Base-by-base conservation (phyloP, 2,888 invertebrate genomes). In the Dichetophora obliterata region DNA sequence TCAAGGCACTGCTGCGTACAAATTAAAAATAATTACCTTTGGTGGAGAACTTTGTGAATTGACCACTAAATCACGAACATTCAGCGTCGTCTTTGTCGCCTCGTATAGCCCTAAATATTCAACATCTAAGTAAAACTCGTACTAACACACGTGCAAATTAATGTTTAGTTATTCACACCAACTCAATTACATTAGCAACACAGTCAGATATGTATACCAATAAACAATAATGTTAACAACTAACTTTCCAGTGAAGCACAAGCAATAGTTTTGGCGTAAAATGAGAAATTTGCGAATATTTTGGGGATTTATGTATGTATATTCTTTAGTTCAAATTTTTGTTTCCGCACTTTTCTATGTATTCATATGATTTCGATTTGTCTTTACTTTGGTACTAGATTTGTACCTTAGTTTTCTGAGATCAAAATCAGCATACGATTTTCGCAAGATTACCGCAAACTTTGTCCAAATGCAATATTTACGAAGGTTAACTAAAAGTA, bases 31-130 rank as follows among this genome's bases (percentile, higher is more conserved):
- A 27, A 65, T 65, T 65, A 31, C 19, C 19, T n/a, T 37, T 65
- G 63, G n/a, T n/a, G 31, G 31, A 65, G 14, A n/a, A 31, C 11
- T 65, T 65, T 14, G 31, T 31, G 11, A 14, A 50, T 16, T 68
- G 68, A 22, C 48, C 50, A 68, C 68, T 68, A 50, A 68, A 68
- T 68, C 50, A 68, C 68, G 24, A n/a, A n/a, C n/a, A 43, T 31
- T 14, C 2, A 27, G 27, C 31, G 63, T 31, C 63, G 54, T 19
- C 54, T 16, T 52, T 16, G 8, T 54, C 54, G 22, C 19, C 54
- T n/a, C 19, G 1, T 16, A 19, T 22, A 19, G n/a, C 6, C 19
- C 3, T 54, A n/a, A n/a, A n/a, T 5, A 8, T n/a, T 54, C 19
- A n/a, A 54, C 54, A 54, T 22, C 22, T 22, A 11, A 43, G 31